A percentile compares a stretch with the other conserved stretches of the same genome.
Evolutionary conservation across 2,888 invertebrate genomes (phyloP).

Genomic region (Agrochola macilenta): DNA sequence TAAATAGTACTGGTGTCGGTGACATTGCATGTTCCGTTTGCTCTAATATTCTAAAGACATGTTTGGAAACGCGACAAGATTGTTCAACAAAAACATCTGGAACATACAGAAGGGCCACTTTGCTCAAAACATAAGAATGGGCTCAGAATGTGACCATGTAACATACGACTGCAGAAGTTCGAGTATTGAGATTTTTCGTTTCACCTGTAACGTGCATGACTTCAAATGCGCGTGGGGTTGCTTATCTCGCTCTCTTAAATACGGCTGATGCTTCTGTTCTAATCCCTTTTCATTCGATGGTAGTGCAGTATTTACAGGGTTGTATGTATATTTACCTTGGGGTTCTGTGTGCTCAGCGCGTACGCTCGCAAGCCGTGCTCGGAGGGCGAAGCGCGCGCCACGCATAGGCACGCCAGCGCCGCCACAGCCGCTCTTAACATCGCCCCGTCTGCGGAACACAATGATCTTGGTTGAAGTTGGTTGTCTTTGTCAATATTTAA

Average conservation of each 20-base stretch:
- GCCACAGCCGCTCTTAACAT: conserved; percentile 87
- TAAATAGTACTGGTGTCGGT: conserved; percentile 43
- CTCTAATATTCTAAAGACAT: conserved; percentile 53
- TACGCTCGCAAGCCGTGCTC: conserved; percentile 81
- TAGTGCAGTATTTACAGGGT: conserved; percentile 57
- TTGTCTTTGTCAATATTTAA: conserved; percentile 50
- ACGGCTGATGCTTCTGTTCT: conserved; percentile 25
- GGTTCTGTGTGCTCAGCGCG: conserved; percentile 77
- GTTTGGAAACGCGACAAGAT: conserved; percentile 49
- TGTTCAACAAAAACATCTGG: conserved; percentile 8
- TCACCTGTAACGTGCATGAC: background rate
- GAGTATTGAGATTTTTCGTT: background rate
- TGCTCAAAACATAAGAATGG: conserved; percentile 5
- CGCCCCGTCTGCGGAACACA: conserved; percentile 82
- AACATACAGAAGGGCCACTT: conserved; percentile 22
- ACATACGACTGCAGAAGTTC: background rate
- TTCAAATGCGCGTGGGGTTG: conserved; percentile 5
- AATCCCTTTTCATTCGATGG: conserved; percentile 1
- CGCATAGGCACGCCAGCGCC: conserved; percentile 88
- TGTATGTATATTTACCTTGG: conserved; percentile 80
- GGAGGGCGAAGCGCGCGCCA: conserved; percentile 87
- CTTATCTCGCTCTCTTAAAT: conserved; percentile 14
- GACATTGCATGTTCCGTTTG: conserved; percentile 48
- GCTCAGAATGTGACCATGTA: background rate
- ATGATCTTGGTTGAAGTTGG: conserved; percentile 41